These are phyloP conservation scores for Palythoa grandis DNA, from an alignment of 92 coral and sea anemone species.

Conservation along the genomic window DNA sequence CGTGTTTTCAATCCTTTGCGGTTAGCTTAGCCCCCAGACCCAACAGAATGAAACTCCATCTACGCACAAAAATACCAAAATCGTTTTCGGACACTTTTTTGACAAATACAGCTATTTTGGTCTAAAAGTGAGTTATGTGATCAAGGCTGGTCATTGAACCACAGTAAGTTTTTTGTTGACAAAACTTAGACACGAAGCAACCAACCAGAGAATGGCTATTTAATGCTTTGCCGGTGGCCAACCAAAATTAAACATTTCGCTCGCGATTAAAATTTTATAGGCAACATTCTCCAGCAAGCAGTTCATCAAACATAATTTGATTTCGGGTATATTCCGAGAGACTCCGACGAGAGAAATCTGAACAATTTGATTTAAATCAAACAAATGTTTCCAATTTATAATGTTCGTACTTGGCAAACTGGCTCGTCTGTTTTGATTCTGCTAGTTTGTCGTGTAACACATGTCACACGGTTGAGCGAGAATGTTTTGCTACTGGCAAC, in stretches of 20 bases:
- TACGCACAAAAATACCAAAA: constrained; percentile 1
- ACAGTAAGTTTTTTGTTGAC: constrained; percentile 27
- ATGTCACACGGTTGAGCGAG: constrained; percentile 18
- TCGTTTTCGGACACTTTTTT: not conserved
- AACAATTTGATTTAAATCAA: not conserved
- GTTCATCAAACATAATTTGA: constrained; percentile 11
- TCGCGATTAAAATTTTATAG: constrained; percentile 41
- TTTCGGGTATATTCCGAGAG: not conserved
- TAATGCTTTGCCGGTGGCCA: constrained; percentile 36
- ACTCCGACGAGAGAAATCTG: too few species aligned
- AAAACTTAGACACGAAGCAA: constrained; percentile 16
- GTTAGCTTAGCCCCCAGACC: not conserved
- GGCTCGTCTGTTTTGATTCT: not conserved
- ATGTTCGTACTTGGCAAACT: not conserved
- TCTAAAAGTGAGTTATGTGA: constrained; percentile 32
- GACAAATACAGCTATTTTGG: constrained; percentile 32
- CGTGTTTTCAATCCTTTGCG: not conserved
- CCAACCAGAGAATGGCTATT: constrained; percentile 37
- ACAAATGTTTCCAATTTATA: not conserved
- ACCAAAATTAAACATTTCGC: constrained; percentile 4
- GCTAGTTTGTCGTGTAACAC: constrained; percentile 14
- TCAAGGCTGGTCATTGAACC: constrained; percentile 23
- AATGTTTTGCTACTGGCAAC: not conserved
- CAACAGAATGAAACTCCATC: constrained; percentile 1
- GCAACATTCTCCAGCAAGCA: constrained; percentile 40